Evolutionary conservation across 2,113 vertebrate genomes (phyloP).

Genomic region (Paedocypris sp.): DNA sequence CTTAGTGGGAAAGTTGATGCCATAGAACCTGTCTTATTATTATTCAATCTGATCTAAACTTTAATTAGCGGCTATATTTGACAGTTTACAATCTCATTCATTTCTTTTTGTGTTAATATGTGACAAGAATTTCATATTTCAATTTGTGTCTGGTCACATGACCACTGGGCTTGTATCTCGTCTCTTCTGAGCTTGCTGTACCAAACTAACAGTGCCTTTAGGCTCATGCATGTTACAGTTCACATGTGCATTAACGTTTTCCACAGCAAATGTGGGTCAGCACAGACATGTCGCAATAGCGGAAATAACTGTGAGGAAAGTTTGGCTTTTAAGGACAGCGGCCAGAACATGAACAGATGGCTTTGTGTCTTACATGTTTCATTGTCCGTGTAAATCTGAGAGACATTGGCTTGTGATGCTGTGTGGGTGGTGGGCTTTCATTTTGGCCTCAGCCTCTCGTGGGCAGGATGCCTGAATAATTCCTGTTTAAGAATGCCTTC

Average conservation of each 20-base stretch:
- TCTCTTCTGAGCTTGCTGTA: background rate
- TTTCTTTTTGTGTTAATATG: no score
- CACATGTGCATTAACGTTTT: background rate
- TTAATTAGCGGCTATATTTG: no score
- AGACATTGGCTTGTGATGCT: background rate
- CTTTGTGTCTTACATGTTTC: background rate
- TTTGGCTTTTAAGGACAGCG: background rate
- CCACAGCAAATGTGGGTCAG: background rate
- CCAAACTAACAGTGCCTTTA: background rate
- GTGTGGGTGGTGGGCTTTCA: background rate
- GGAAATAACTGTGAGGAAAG: background rate
- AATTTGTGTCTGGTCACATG: no score
- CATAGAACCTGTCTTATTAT: no score
- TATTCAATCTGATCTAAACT: no score
- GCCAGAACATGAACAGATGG: no score
- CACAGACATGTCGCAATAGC: background rate
- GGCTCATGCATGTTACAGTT: background rate
- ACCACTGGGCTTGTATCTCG: background rate
- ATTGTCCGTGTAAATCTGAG: background rate
- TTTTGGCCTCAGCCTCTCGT: background rate
- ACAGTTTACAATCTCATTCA: no score
- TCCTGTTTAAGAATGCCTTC: no score
- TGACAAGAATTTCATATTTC: no score
- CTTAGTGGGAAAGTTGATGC: no score
- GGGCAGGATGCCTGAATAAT: conserved; percentile 11